Evolutionary conservation across 2,113 vertebrate genomes (phyloP).

Genomic region (Cnemophilus loriae): DNA sequence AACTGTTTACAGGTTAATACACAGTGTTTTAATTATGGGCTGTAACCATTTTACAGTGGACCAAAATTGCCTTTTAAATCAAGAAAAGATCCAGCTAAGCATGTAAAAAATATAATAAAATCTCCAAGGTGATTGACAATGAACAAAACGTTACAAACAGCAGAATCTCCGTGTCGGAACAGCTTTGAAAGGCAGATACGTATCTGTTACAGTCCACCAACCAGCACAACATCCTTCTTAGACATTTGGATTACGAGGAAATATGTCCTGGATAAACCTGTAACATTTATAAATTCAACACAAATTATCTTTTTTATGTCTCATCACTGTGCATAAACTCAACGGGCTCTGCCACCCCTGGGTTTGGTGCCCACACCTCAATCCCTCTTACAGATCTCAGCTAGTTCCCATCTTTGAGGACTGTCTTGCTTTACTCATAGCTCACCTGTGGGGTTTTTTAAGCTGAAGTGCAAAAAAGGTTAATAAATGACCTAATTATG

Average conservation of each 20-base stretch:
- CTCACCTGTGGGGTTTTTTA: neutral
- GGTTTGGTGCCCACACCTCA: neutral
- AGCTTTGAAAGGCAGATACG: neutral
- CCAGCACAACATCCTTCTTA: neutral
- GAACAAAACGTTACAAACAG: constrained; percentile 8
- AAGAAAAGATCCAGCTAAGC: constrained; percentile 6
- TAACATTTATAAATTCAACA: neutral
- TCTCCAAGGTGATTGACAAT: neutral
- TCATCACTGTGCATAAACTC: neutral
- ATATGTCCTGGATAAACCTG: neutral
- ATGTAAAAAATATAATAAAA: neutral
- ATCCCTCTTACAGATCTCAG: neutral
- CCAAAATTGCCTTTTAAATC: constrained; percentile 37
- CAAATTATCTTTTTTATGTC: neutral
- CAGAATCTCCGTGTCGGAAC: neutral
- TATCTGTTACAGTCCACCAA: neutral
- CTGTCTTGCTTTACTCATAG: neutral
- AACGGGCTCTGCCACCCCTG: neutral
- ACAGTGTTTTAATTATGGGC: neutral
- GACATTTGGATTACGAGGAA: neutral
- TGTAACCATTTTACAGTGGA: neutral
- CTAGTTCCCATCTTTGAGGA: neutral
- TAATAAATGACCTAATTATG: constrained; percentile 47
- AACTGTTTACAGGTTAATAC: neutral
- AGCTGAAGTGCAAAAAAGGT: constrained; percentile 13